A percentile compares a stretch with the other conserved stretches of the same genome.
phyloP scores from a whole-genome alignment of 1,140 invertebrate species.

The Drosophila kanapiae region DNA sequence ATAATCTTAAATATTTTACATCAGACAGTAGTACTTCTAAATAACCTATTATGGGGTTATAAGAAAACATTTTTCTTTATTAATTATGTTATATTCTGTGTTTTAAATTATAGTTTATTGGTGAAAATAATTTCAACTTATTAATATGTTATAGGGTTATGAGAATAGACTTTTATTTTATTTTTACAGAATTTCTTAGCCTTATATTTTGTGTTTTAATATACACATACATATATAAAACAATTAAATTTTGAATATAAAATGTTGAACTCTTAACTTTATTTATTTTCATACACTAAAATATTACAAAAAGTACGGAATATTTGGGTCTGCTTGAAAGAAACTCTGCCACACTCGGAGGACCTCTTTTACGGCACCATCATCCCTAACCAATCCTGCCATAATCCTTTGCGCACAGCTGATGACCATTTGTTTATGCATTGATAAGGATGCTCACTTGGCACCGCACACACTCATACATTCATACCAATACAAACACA shows the following conservation, averaged over 20 bases:
- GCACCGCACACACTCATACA: not conserved
- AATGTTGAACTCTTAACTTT: not conserved
- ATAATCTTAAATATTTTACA: too few species aligned
- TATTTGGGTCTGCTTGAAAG: not conserved
- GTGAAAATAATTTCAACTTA: not conserved
- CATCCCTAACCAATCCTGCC: not conserved
- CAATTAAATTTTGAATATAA: not conserved
- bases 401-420: constrained; percentile 49
- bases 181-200: not conserved
- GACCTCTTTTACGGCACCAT: not conserved
- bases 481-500: constrained; percentile 8
- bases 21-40: too few species aligned
- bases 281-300: not conserved
- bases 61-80: too few species aligned
- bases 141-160: not conserved
- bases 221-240: not conserved
- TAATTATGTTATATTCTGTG: too few species aligned
- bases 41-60: too few species aligned
- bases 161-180: not conserved
- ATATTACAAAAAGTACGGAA: not conserved
- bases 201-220: not conserved
- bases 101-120: too few species aligned
- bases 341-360: not conserved
- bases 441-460: constrained; percentile 41
- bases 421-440: constrained; percentile 69